Percentiles rank a stretch among this genome's conserved stretches.
Evolutionary conservation across 92 coral and sea anemone species (phyloP).

Genomic region (Umimayanthus chanpuru): DNA sequence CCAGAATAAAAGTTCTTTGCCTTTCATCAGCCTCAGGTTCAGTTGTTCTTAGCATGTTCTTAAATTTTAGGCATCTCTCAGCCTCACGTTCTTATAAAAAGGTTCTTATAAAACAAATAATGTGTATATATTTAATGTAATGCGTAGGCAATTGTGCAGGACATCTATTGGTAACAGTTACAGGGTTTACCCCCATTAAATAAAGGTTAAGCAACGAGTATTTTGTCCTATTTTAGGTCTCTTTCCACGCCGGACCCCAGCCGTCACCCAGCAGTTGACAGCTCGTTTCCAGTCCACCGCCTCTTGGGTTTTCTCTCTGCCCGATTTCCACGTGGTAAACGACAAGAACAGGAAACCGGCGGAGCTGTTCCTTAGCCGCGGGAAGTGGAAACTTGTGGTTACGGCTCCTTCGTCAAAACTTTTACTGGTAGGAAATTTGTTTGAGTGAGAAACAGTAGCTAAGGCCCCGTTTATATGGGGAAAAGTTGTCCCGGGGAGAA

Average conservation of each 20-base stretch:
- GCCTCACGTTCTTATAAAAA: too few relatives aligned
- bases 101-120: too few relatives aligned
- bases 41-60: too few relatives aligned
- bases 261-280: slow-evolving; percentile 63
- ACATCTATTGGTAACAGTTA: too few relatives aligned
- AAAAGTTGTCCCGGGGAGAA: too few relatives aligned
- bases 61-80: too few relatives aligned
- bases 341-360: slow-evolving; percentile 65
- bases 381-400: slow-evolving; percentile 85
- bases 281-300: slow-evolving; percentile 82
- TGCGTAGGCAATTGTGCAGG: too few relatives aligned
- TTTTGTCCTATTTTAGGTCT: slow-evolving; percentile 52
- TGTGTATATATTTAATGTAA: too few relatives aligned
- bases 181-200: too few relatives aligned
- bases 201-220: background rate
- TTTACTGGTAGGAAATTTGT: slow-evolving; percentile 55
- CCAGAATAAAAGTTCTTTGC: too few relatives aligned
- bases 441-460: background rate
- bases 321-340: slow-evolving; percentile 75
- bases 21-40: too few relatives aligned
- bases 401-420: slow-evolving; percentile 70
- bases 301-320: slow-evolving; percentile 64
- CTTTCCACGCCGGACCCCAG: slow-evolving; percentile 71
- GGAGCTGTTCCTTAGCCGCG: slow-evolving; percentile 82
- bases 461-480: too few relatives aligned